phyloP scores from a whole-genome alignment of 1,140 invertebrate species.

The Ditylenchus dipsaci region DNA sequence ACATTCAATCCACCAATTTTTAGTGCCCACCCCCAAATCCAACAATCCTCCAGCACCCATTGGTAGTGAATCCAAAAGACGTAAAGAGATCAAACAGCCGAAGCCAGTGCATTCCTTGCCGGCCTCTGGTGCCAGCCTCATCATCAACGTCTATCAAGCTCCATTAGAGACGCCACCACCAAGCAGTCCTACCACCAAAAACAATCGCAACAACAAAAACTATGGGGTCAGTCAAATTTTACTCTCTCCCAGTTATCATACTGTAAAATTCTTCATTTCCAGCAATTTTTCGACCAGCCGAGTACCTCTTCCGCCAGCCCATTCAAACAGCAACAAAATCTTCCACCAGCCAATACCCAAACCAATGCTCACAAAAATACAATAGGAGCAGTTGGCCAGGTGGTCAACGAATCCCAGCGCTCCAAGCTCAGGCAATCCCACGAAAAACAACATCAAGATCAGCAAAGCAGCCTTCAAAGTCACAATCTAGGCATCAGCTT shows the following conservation, averaged over 20 bases:
- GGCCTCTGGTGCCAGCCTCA: too few species aligned
- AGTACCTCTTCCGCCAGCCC: background rate
- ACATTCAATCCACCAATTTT: background rate
- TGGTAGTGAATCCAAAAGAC: conserved; percentile 25
- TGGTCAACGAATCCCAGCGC: conserved; percentile 1
- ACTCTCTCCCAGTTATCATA: background rate
- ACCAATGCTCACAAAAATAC: background rate
- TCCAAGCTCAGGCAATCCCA: background rate
- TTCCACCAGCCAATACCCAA: background rate
- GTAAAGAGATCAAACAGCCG: conserved; percentile 41
- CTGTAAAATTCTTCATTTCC: background rate
- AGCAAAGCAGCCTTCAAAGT: background rate
- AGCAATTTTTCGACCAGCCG: background rate
- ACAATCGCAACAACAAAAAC: background rate
- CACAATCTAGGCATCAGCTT: background rate
- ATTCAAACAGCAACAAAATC: background rate
- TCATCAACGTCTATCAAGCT: conserved; percentile 27
- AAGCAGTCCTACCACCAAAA: background rate
- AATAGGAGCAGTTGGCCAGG: background rate
- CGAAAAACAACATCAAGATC: background rate
- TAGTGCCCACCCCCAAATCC: conserved; percentile 7
- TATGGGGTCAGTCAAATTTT: too few species aligned
- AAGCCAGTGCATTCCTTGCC: conserved; percentile 30
- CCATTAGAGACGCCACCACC: conserved; percentile 4
- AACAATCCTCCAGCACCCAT: conserved; percentile 28